phyloP scores from a whole-genome alignment of 1,140 invertebrate genomes.

The Polypedilum vanderplanki region DNA sequence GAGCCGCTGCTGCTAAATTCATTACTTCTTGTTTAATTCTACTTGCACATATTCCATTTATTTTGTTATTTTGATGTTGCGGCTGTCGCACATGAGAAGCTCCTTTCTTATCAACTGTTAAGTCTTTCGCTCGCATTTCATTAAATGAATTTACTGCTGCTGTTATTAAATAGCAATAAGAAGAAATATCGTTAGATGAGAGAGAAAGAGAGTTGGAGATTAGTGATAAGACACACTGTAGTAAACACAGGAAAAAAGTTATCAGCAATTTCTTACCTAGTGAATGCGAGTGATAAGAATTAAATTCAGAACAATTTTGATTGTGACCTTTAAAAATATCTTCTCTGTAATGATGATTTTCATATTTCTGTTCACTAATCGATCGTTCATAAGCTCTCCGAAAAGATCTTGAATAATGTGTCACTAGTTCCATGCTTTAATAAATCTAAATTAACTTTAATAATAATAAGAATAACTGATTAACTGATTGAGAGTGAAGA shows the following conservation, averaged over 20 bases:
- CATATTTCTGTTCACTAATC: background rate
- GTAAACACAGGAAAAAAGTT: background rate
- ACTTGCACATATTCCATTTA: background rate
- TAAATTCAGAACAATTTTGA: background rate
- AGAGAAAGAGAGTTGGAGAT: background rate
- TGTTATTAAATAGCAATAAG: background rate
- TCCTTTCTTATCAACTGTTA: background rate
- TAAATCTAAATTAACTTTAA: too few relatives aligned
- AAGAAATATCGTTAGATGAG: background rate
- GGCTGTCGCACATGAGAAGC: background rate
- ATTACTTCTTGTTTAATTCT: slow-evolving; percentile 12
- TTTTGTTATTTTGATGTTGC: background rate
- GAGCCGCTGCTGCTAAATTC: background rate
- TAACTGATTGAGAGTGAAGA: too few relatives aligned
- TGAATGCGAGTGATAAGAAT: background rate
- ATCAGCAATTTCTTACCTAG: background rate
- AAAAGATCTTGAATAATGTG: background rate
- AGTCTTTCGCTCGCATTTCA: background rate
- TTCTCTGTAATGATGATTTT: background rate
- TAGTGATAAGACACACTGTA: background rate
- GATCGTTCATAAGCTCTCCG: slow-evolving; percentile 4
- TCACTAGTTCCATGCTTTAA: background rate
- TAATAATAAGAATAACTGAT: too few relatives aligned
- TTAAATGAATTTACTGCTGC: background rate
- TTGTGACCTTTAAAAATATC: slow-evolving; percentile 10